Base-by-base conservation (phyloP, 1,140 invertebrate species). In the Drosophila parabipectinata region DNA sequence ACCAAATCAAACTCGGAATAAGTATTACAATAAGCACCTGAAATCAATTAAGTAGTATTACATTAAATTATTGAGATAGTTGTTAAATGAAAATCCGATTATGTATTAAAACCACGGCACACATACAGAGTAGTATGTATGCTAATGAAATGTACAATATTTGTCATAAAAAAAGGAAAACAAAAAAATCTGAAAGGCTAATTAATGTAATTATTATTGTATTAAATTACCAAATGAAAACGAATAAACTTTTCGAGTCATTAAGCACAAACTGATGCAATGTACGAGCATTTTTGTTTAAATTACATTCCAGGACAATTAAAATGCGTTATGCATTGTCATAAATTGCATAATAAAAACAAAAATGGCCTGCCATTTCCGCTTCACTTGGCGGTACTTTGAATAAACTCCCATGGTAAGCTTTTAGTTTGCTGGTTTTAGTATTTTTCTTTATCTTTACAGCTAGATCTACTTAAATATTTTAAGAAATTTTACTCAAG, bases 191-290 rank as follows among this genome's bases (percentile, higher is more conserved):
- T 26, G 10, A 34, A 87, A 87, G 83, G 72, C 83, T 88, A 83
- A 83, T 87, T 72, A 83, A 77, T 77, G 72, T 88, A 89, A 89
- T 89, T 82, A 82, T 77, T 79, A 79, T 79, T 83, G 67, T 84
- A 77, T 73, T 80, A 72, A 79, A 81, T 69, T 67, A 81, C 61
- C 80, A 87, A 77, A 48, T 26, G 34, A 44, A 60, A 67, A 66
- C 59, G 59, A 81, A 81, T 79, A 72, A 82, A 78, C 67, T 77
- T 87, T 88, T 83, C 79, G 63, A 72, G 61, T 83, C 79, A 83
- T 83, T 87, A 77, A 84, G 85, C 78, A 37, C 34, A 87, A 63
- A 62, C 62, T 50, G 51, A 52, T n/a, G 15, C 28, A 41, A 32
- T 18, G 28, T 39, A 30, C 12, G 15, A n/a, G 32, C 50, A 28